Evolutionary conservation across 2,797 vertebrate genomes (phyloP).

Genomic region (Cynopterus sphinx): DNA sequence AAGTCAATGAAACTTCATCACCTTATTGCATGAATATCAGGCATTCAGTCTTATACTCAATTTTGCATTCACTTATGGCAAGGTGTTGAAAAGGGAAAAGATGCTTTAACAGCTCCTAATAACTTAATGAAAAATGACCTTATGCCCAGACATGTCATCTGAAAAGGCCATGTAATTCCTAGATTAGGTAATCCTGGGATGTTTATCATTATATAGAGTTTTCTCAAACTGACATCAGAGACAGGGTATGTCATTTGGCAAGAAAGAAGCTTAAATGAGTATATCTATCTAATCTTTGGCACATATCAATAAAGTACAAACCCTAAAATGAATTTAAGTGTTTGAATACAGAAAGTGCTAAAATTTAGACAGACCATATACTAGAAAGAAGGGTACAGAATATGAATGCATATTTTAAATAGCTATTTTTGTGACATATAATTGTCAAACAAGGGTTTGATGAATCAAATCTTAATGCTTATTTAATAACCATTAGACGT

Average conservation of each 20-base stretch:
- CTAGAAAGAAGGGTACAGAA: conserved; percentile 21
- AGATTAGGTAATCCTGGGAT: conserved; percentile 53
- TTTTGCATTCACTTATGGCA: conserved; percentile 65
- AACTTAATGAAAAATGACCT: conserved; percentile 77
- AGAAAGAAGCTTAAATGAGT: conserved; percentile 59
- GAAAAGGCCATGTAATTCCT: conserved; percentile 60
- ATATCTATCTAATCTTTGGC: conserved; percentile 66
- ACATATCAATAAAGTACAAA: conserved; percentile 69
- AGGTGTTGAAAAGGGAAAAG: conserved; percentile 48
- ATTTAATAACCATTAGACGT: conserved; percentile 25
- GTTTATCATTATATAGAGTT: conserved; percentile 40
- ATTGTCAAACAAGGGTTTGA: conserved; percentile 20
- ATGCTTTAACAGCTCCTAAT: conserved; percentile 56
- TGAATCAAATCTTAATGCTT: not conserved
- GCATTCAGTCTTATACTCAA: conserved; percentile 25
- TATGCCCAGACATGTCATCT: conserved; percentile 64
- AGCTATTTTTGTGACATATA: not conserved
- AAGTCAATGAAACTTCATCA: not conserved
- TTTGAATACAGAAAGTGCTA: conserved; percentile 45
- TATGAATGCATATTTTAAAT: not conserved
- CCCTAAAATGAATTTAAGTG: conserved; percentile 43
- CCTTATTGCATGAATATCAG: conserved; percentile 10
- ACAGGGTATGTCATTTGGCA: conserved; percentile 52
- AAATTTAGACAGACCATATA: not conserved
- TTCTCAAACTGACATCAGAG: conserved; percentile 64